Evolutionary conservation across 2,797 vertebrate genomes (phyloP).

Genomic region (Calcarius lapponicus): DNA sequence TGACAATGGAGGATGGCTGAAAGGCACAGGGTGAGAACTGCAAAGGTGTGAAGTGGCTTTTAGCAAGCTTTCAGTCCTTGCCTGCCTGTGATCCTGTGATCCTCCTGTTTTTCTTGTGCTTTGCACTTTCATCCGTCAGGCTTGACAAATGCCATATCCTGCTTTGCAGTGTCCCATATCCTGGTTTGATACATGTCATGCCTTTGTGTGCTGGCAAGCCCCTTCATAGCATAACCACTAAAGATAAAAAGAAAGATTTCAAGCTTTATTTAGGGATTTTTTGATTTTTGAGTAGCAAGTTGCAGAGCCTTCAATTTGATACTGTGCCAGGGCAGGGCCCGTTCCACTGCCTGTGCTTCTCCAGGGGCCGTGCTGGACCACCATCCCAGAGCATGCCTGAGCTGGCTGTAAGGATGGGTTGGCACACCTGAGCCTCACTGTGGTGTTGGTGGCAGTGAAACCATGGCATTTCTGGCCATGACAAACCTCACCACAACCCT

Average conservation of each 20-base stretch:
- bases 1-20: not conserved
- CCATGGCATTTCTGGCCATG: rapidly evolving
- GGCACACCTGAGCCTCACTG: not conserved
- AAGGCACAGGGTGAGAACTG: not conserved
- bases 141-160: not conserved
- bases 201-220: not conserved
- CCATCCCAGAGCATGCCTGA: not conserved
- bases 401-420: not conserved
- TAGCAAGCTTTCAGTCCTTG: not conserved
- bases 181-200: not conserved
- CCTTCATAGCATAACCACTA: not conserved
- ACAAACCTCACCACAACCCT: not conserved
- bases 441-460: not conserved
- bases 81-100: not conserved
- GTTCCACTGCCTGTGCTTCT: not conserved
- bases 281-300: not conserved
- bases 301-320: not conserved
- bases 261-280: not conserved
- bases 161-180: not conserved
- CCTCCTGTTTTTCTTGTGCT: not conserved
- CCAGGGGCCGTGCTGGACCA: not conserved
- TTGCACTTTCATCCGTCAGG: not conserved
- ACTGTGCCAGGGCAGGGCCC: not conserved
- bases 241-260: not conserved
- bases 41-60: not conserved